Evolutionary conservation across 2,113 vertebrate species (phyloP), one percentile per base, ranked within the genome.

Genomic region (Austrofundulus limnaeus): DNA sequence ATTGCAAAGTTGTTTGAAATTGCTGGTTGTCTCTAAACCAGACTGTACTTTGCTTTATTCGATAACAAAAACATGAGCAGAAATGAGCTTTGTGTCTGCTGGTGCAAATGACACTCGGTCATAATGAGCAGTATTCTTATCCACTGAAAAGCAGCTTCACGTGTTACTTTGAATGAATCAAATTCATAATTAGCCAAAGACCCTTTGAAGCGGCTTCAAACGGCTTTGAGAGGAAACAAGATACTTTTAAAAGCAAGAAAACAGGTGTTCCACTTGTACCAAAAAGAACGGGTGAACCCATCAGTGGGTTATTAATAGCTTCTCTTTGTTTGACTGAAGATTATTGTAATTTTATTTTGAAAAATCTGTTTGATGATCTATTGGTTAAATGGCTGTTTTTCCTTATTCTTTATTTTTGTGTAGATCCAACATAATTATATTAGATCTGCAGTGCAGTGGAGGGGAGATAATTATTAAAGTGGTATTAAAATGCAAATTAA

Each of bases 151-250:
- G 52, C 53, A 14, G 62, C 23, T 66, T 64, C 14, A 34, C 16
- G 51, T 42, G 58, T 8, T 25, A 28, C 68, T 63, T 54, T 80
- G 68, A 80, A 72, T 63, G 25, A 48, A 81, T 10, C 39, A 23
- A 50, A 59, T 64, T 23, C 58, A n/a, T 2, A 70, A 37, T 45
- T 55, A 79, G 48, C 15, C 39, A 8, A 7, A 34, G 12, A 9
- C 25, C 14, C 66, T 84, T 82, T 82, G 77, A 87, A 78, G 79
- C 31, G 3, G 59, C 71, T 81, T 84, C 63, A 85, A 77, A 78
- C 65, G 13, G 58, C 61, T 46, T 25, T 19, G 20, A 13, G 48
- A 68, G 65, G 50, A 67, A 50, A 69, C 53, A 60, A 55, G 48
- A 23, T 52, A n/a, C 70, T 66, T n/a, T n/a, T 62, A 31, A 39